Evolutionary conservation across 2,797 vertebrate species (phyloP).

Genomic region (Neosalanx taihuensis): DNA sequence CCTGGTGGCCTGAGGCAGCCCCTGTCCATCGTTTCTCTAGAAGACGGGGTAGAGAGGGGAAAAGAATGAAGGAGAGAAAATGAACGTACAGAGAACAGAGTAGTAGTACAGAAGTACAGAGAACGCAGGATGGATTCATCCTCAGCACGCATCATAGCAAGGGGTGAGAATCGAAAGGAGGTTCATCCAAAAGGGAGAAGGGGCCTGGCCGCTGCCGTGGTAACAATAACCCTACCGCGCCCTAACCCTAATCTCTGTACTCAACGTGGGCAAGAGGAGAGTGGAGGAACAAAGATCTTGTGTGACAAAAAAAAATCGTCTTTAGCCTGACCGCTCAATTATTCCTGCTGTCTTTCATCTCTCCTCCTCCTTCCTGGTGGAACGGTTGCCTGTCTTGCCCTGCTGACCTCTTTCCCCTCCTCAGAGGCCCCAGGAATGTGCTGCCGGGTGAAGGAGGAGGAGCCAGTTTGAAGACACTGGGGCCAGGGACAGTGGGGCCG

Average conservation of each 20-base stretch:
- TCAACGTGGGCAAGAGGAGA: not conserved
- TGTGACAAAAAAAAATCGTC: not conserved
- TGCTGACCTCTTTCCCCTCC: conserved; percentile 42
- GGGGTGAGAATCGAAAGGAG: not conserved
- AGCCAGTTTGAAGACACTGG: conserved; percentile 16
- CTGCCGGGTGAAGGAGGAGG: not conserved
- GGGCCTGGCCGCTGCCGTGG: not conserved
- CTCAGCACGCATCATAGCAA: not conserved
- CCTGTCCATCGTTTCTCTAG: conserved; percentile 76
- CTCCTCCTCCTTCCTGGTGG: conserved; percentile 9
- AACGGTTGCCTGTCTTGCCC: conserved; percentile 40
- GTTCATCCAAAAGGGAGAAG: not conserved
- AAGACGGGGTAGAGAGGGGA: conserved; percentile 9
- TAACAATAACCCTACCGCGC: not conserved
- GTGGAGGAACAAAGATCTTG: conserved; percentile 6
- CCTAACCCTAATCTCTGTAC: not conserved
- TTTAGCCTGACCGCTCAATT: conserved; percentile 13
- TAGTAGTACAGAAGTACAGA: not conserved
- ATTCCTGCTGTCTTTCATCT: conserved; percentile 10
- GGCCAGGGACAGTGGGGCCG: not conserved
- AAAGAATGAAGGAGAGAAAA: conserved; percentile 9
- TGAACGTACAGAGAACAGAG: not conserved
- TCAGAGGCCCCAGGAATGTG: conserved; percentile 46
- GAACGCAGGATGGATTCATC: not conserved
- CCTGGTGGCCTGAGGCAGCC: conserved; percentile 66